Conservation (phyloP, 2,797 vertebrate species). For the Hemitrygon akajei region DNA sequence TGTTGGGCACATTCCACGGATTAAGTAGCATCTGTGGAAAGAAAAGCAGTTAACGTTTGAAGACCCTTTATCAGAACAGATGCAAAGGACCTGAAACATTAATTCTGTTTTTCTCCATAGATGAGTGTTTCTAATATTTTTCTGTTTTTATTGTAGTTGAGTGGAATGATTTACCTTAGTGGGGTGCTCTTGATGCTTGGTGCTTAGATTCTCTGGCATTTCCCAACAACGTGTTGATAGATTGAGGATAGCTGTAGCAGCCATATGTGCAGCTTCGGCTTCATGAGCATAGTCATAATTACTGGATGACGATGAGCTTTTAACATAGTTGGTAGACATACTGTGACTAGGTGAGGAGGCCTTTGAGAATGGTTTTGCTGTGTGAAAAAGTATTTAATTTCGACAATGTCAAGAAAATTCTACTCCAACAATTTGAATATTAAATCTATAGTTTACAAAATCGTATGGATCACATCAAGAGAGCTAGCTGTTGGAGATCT, state of each 20-base stretch:
- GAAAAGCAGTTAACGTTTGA: too few relatives aligned
- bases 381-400: slow-evolving; percentile 39
- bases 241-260: slow-evolving; percentile 92
- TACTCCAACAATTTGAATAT: slow-evolving; percentile 3
- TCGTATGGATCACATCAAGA: slow-evolving; percentile 12
- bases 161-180: slow-evolving; percentile 60
- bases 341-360: slow-evolving; percentile 74
- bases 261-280: slow-evolving; percentile 94
- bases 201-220: slow-evolving; percentile 94
- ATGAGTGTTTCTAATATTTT: too few relatives aligned
- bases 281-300: slow-evolving; percentile 91
- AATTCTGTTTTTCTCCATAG: too few relatives aligned
- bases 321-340: slow-evolving; percentile 71
- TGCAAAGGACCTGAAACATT: too few relatives aligned
- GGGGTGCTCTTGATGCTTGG: slow-evolving; percentile 67
- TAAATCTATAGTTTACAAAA: not conserved
- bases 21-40: too few relatives aligned
- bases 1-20: too few relatives aligned
- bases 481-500: not conserved
- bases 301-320: slow-evolving; percentile 74
- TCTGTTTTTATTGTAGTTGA: not conserved
- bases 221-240: slow-evolving; percentile 98
- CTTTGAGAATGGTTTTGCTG: slow-evolving; percentile 71
- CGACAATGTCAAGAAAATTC: not conserved
- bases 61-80: too few relatives aligned